Percentiles rank a stretch among this genome's conserved stretches.
Conservation (phyloP, 2,113 vertebrate species). For the Saccopteryx leptura region DNA sequence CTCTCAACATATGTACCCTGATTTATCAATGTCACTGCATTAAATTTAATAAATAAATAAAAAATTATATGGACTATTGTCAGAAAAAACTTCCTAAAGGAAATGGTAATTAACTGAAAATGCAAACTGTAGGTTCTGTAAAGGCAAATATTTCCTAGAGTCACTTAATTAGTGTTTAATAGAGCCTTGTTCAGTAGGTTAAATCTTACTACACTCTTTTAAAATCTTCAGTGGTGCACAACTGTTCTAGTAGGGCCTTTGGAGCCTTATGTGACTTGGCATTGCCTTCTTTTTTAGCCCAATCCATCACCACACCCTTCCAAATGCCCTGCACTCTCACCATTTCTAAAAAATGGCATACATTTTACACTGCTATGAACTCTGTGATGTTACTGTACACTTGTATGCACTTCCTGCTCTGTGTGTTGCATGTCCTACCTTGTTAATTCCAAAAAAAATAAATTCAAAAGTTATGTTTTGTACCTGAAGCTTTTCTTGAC, state of each 20-base stretch:
- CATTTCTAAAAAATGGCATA: background rate
- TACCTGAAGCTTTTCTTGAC: conserved; percentile 12
- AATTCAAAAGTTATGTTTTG: conserved; percentile 51
- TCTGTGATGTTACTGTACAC: background rate
- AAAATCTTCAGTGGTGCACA: background rate
- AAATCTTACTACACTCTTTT: background rate
- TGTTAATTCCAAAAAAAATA: conserved; percentile 3
- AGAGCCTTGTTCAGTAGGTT: background rate
- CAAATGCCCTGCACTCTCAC: background rate
- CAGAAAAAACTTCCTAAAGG: conserved; percentile 17
- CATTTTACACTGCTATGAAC: background rate
- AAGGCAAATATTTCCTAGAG: conserved; percentile 12
- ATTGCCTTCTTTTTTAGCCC: background rate
- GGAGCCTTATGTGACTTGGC: background rate
- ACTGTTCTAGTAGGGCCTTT: background rate
- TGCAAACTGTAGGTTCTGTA: background rate
- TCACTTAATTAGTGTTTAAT: background rate
- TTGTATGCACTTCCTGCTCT: background rate
- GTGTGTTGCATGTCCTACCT: background rate
- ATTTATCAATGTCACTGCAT: too few species aligned
- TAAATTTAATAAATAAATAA: too few species aligned
- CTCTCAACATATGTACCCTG: too few species aligned
- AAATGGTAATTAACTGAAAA: conserved; percentile 22
- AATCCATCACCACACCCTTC: background rate
- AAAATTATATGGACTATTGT: background rate